phyloP scores from a whole-genome alignment of 2,888 invertebrate genomes.

The Calliphora vomitoria region DNA sequence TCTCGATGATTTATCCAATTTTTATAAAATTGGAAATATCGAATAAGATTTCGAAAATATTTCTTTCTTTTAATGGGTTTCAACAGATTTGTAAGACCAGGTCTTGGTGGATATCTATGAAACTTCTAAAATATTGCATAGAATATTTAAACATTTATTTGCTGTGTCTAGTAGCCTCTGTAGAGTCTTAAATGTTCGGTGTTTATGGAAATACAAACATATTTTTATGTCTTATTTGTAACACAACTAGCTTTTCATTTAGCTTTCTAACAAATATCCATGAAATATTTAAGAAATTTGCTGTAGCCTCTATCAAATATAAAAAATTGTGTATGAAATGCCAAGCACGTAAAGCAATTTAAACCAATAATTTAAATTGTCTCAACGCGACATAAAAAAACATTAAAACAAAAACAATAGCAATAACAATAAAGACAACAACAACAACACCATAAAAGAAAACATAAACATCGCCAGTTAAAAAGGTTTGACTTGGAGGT shows the following conservation, averaged over 20 bases:
- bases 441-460: conserved; percentile 27
- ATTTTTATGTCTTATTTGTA: conserved; percentile 19
- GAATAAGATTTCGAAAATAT: too few relatives aligned
- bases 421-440: conserved; percentile 16
- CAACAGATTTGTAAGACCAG: too few relatives aligned
- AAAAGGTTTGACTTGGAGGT: conserved; percentile 39
- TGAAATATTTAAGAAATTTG: conserved; percentile 14
- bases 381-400: conserved; percentile 46
- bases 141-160: too few relatives aligned
- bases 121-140: too few relatives aligned
- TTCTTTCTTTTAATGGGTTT: too few relatives aligned
- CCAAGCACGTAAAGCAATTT: conserved; percentile 70
- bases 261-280: conserved; percentile 45
- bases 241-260: conserved; percentile 22
- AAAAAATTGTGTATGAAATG: conserved; percentile 37
- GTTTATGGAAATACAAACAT: background rate
- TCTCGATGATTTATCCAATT: too few relatives aligned
- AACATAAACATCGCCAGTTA: conserved; percentile 46
- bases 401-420: conserved; percentile 22
- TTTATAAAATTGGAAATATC: too few relatives aligned
- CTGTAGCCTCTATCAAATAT: conserved; percentile 20
- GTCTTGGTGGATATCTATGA: too few relatives aligned
- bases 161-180: background rate
- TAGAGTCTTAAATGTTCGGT: background rate
- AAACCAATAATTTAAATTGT: conserved; percentile 70